phyloP scores from a whole-genome alignment of 2,888 invertebrate genomes.

The Girardia tigrina region DNA sequence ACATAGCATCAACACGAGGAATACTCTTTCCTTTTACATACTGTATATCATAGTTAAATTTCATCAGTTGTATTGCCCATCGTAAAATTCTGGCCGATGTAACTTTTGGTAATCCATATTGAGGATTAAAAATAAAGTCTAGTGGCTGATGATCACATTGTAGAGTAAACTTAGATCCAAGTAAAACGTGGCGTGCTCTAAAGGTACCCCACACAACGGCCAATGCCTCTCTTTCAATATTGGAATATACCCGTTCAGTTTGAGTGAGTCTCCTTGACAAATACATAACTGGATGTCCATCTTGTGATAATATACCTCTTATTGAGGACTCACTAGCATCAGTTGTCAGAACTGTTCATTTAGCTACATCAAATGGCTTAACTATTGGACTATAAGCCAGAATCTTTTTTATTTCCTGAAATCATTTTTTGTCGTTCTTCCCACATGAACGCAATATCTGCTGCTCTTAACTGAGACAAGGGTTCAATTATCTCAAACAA shows the following conservation, averaged over 20 bases:
- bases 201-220: conserved; percentile 33
- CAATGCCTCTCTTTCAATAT: conserved; percentile 35
- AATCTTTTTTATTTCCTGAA: conserved; percentile 10
- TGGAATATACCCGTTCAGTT: conserved; percentile 30
- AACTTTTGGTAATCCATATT: conserved; percentile 12
- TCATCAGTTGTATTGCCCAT: conserved; percentile 28
- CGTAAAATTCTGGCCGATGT: conserved; percentile 26
- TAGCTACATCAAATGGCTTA: conserved; percentile 29
- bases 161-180: conserved; percentile 31
- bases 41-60: conserved; percentile 33
- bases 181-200: conserved; percentile 32
- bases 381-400: conserved; percentile 33
- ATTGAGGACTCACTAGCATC: conserved; percentile 35
- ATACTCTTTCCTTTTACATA: conserved; percentile 29
- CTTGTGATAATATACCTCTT: conserved; percentile 21
- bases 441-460: conserved; percentile 27
- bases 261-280: conserved; percentile 33
- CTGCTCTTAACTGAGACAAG: conserved; percentile 21
- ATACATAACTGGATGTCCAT: conserved; percentile 35
- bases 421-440: conserved; percentile 27
- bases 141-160: conserved; percentile 32
- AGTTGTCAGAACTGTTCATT: conserved; percentile 28
- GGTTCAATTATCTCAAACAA: conserved; percentile 30
- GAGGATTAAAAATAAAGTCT: conserved; percentile 24
- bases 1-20: conserved; percentile 36